A percentile compares a stretch with the other conserved stretches of the same genome.
phyloP scores from a whole-genome alignment of 2,797 vertebrate genomes.

The Allochrocebus solatus region DNA sequence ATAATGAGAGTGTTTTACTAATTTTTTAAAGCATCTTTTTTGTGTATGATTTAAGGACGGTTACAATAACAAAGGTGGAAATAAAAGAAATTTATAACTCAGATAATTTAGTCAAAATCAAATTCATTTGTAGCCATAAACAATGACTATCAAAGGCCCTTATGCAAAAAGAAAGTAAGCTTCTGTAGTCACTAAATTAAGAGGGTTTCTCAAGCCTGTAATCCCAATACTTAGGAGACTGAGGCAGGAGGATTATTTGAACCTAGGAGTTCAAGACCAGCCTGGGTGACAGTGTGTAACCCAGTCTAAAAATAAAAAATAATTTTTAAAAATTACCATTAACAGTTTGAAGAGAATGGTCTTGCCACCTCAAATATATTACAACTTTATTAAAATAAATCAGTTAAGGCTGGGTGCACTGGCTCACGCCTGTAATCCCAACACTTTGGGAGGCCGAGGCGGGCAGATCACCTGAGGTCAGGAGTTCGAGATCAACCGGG shows the following conservation, averaged over 20 bases:
- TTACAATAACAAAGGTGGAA: slow-evolving; percentile 7
- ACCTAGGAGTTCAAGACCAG: not conserved
- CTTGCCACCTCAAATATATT: slow-evolving; percentile 3
- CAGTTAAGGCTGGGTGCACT: not conserved
- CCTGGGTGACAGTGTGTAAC: not conserved
- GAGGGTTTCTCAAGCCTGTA: not conserved
- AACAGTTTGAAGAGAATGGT: slow-evolving; percentile 9
- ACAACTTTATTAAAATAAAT: slow-evolving; percentile 15
- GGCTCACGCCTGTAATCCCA: not conserved
- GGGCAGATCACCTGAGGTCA: not conserved
- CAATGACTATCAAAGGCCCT: not conserved
- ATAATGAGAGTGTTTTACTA: not conserved
- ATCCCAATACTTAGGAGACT: not conserved
- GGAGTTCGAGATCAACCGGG: not conserved
- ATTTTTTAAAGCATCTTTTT: not conserved
- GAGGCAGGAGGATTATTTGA: not conserved
- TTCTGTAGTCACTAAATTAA: slow-evolving; percentile 21
- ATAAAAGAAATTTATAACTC: slow-evolving; percentile 29
- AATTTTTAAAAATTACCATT: not conserved
- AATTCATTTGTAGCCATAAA: not conserved
- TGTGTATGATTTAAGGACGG: not conserved
- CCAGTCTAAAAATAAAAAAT: not conserved
- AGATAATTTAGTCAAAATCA: slow-evolving; percentile 43
- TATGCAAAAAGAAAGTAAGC: not conserved
- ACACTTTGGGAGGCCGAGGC: not conserved